Evolutionary conservation across 2,888 invertebrate species (phyloP).

Genomic region (Trissonchulus latispiculum): DNA sequence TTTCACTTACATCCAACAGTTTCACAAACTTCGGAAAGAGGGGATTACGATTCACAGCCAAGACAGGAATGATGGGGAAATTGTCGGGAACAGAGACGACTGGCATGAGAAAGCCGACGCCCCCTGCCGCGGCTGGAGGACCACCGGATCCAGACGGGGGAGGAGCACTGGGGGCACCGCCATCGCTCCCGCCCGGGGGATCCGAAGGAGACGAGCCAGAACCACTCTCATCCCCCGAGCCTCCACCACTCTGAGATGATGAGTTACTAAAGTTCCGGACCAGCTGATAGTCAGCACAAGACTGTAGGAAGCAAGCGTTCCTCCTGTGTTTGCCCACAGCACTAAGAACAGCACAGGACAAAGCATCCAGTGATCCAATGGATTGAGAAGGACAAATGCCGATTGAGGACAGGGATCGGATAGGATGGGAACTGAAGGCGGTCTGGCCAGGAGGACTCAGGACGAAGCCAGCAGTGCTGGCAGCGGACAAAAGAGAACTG

Average conservation of each 20-base stretch:
- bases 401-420: too few relatives aligned
- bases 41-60: constrained; percentile 84
- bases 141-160: background rate
- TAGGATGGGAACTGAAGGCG: too few relatives aligned
- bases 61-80: constrained; percentile 89
- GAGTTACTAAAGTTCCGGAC: too few relatives aligned
- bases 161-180: background rate
- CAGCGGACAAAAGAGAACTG: too few relatives aligned
- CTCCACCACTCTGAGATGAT: too few relatives aligned
- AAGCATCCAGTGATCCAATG: too few relatives aligned
- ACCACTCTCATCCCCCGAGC: background rate
- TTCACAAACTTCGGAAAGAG: constrained; percentile 97
- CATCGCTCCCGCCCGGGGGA: background rate
- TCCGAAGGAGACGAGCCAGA: background rate
- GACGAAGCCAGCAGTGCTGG: too few relatives aligned
- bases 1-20: constrained; percentile 75
- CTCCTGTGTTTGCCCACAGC: background rate
- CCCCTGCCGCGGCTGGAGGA: background rate
- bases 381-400: too few relatives aligned
- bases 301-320: too few relatives aligned
- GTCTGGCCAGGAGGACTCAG: too few relatives aligned
- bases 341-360: too few relatives aligned
- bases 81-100: constrained; percentile 88
- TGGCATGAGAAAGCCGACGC: constrained; percentile 62
- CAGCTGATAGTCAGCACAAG: too few relatives aligned